Conservation (phyloP, 2,888 invertebrate species). For the Cryptus viduatorius region DNA sequence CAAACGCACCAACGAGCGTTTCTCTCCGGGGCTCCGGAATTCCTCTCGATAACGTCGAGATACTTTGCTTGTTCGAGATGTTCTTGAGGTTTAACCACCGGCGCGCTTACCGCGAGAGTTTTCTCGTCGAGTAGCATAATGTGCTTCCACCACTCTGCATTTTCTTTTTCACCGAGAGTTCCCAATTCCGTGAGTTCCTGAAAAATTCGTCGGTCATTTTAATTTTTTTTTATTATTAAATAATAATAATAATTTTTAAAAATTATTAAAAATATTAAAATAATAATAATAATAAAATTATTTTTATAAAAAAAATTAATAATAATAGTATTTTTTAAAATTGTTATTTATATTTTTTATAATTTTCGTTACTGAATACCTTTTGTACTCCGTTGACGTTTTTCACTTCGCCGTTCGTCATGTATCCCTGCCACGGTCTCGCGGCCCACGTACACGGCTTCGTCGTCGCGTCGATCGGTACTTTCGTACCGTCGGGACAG, state of each 20-base stretch:
- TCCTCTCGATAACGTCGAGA: slow-evolving; percentile 90
- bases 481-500: slow-evolving; percentile 92
- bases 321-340: background rate
- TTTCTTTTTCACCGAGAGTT: slow-evolving; percentile 83
- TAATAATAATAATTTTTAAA: background rate
- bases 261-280: background rate
- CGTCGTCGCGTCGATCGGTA: slow-evolving; percentile 88
- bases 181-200: slow-evolving; percentile 80
- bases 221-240: background rate
- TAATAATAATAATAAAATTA: background rate
- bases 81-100: slow-evolving; percentile 87
- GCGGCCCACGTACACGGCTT: slow-evolving; percentile 93
- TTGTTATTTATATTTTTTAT: background rate
- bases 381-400: slow-evolving; percentile 78
- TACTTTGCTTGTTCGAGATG: slow-evolving; percentile 89
- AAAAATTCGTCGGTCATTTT: background rate
- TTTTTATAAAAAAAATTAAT: too few species aligned
- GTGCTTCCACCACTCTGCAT: slow-evolving; percentile 85
- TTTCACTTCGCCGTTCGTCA: slow-evolving; percentile 88
- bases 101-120: slow-evolving; percentile 89
- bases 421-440: slow-evolving; percentile 93
- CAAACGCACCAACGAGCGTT: slow-evolving; percentile 89
- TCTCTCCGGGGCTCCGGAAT: slow-evolving; percentile 89
- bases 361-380: slow-evolving; percentile 66
- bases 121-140: slow-evolving; percentile 88